Conservation (phyloP, 1,140 invertebrate species). For the Delia radicum region DNA sequence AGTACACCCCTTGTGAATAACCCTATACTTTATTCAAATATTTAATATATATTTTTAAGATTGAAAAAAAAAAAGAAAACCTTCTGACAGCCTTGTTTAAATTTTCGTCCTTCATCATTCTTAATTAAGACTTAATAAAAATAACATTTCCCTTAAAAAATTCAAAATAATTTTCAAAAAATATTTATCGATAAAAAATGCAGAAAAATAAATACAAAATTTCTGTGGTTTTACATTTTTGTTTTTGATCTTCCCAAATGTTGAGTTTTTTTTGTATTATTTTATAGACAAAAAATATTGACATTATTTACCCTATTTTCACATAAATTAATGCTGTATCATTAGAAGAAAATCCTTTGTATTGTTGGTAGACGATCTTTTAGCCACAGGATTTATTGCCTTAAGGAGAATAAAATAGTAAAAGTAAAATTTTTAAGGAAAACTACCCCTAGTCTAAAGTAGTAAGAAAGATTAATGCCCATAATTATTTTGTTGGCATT, state of each 20-base stretch:
- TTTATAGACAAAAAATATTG: background rate
- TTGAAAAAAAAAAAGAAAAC: no score
- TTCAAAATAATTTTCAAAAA: no score
- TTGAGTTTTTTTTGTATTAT: background rate
- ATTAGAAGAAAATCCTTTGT: background rate
- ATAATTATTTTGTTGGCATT: background rate
- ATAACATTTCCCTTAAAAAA: no score
- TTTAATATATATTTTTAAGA: no score
- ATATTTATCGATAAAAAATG: no score
- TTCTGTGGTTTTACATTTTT: background rate
- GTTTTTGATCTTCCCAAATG: background rate
- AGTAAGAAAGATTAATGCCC: background rate
- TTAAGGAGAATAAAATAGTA: background rate
- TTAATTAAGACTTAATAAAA: no score
- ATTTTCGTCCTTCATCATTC: no score
- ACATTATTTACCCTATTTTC: background rate
- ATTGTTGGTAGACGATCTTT: background rate
- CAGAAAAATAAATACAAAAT: background rate
- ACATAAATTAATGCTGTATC: background rate
- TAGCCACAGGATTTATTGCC: background rate
- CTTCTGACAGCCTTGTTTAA: no score
- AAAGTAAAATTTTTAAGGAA: background rate
- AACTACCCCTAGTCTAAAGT: background rate
- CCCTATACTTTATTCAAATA: no score
- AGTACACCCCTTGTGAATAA: no score